These are phyloP conservation scores for Blastobasis adustella DNA, from an alignment of 2,888 invertebrate species.

Conservation along the genomic window DNA sequence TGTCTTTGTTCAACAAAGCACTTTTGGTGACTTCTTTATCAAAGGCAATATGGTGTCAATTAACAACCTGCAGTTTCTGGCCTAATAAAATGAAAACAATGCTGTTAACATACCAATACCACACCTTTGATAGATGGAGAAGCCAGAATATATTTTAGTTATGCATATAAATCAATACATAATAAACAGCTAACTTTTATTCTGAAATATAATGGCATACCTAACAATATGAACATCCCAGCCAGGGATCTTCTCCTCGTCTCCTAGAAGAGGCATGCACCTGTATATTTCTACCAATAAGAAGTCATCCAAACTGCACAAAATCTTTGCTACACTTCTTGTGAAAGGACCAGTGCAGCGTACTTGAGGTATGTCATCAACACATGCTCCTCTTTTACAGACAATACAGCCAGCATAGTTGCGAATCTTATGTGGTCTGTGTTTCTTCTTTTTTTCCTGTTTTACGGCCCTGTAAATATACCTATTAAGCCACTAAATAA, in stretches of 20 bases:
- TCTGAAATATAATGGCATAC: slow-evolving; percentile 38
- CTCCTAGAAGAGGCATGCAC: slow-evolving; percentile 58
- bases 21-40: no score
- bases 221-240: slow-evolving; percentile 55
- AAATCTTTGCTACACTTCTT: slow-evolving; percentile 31
- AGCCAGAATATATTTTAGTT: no score
- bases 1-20: no score
- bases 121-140: no score
- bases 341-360: slow-evolving; percentile 26
- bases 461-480: slow-evolving; percentile 32
- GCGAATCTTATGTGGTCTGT: slow-evolving; percentile 5
- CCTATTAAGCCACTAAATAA: slow-evolving; percentile 17
- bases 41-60: no score
- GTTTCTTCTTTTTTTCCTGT: slow-evolving; percentile 16
- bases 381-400: slow-evolving; percentile 21
- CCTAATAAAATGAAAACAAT: no score
- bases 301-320: slow-evolving; percentile 28
- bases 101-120: no score
- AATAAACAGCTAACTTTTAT: no score
- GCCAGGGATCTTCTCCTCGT: slow-evolving; percentile 43
- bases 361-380: slow-evolving; percentile 21
- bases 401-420: slow-evolving; percentile 18
- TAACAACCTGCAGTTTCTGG: no score
- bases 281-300: slow-evolving; percentile 47
- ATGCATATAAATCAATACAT: no score